phyloP scores from a whole-genome alignment of 2,888 invertebrate genomes.

The Hyppa rectilinea region DNA sequence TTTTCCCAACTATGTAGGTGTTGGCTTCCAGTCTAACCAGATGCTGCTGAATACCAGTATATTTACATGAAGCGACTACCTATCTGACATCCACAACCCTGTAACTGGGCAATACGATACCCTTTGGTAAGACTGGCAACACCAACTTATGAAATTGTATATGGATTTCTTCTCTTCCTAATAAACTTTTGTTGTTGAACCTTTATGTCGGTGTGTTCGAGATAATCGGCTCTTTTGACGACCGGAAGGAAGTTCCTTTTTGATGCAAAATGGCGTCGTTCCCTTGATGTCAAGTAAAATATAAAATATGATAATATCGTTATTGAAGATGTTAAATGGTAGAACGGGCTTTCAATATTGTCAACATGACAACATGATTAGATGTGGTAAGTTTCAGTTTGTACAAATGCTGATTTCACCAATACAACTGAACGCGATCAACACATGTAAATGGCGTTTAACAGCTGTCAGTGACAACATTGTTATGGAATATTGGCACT shows the following conservation, averaged over 20 bases:
- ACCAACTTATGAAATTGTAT: not conserved
- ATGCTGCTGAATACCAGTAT: no score
- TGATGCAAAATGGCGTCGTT: constrained; percentile 64
- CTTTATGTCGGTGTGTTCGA: constrained; percentile 24
- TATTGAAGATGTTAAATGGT: not conserved
- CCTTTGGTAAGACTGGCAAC: no score
- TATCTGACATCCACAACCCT: no score
- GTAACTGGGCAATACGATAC: no score
- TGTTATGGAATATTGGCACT: no score
- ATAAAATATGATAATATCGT: constrained; percentile 9
- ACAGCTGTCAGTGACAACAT: no score
- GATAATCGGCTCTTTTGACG: constrained; percentile 67
- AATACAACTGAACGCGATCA: no score
- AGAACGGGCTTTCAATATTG: not conserved
- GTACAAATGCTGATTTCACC: no score
- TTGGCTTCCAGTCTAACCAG: no score
- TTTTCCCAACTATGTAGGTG: no score
- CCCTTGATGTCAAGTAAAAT: constrained; percentile 50
- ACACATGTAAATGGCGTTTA: no score
- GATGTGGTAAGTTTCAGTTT: not conserved
- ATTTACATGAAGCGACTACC: no score
- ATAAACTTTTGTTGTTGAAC: not conserved
- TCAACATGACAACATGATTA: not conserved
- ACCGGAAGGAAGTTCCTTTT: constrained; percentile 63
- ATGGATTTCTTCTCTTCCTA: not conserved